Evolutionary conservation across 2,797 vertebrate genomes (phyloP).

Genomic region (Rhinoraja longicauda): DNA sequence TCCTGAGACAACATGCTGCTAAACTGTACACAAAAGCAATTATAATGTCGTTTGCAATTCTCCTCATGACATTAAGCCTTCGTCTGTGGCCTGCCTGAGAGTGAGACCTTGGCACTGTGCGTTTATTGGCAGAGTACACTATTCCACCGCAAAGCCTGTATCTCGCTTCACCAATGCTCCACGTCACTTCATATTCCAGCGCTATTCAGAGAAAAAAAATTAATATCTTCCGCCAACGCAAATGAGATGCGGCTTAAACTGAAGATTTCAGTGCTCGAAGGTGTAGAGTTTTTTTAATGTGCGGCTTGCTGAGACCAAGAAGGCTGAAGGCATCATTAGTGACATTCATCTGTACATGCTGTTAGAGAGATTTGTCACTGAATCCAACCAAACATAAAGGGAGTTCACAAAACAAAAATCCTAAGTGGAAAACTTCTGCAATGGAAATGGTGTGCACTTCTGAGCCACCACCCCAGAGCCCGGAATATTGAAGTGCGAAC

Average conservation of each 20-base stretch:
- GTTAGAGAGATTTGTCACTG: background rate
- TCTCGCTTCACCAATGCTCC: background rate
- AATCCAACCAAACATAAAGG: too few relatives aligned
- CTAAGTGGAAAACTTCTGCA: too few relatives aligned
- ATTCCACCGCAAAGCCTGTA: background rate
- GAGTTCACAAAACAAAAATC: too few relatives aligned
- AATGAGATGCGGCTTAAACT: background rate
- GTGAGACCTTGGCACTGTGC: background rate
- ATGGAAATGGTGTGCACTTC: background rate
- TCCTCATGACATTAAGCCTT: too few relatives aligned
- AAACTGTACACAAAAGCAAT: too few relatives aligned
- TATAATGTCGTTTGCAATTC: too few relatives aligned
- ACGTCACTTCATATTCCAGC: background rate
- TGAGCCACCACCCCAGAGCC: too few relatives aligned
- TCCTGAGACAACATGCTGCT: too few relatives aligned
- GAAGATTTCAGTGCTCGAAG: background rate
- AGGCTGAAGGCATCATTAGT: background rate
- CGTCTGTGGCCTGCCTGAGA: too few relatives aligned
- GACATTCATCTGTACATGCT: background rate
- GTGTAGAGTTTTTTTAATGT: background rate
- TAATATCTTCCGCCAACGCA: background rate
- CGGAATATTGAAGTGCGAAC: too few relatives aligned
- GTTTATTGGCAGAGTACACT: background rate
- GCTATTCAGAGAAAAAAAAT: background rate
- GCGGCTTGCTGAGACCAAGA: background rate